Evolutionary conservation across 2,888 invertebrate species (phyloP), one percentile per base, ranked within the genome.

Genomic region (Rhamphomyia laevipes): DNA sequence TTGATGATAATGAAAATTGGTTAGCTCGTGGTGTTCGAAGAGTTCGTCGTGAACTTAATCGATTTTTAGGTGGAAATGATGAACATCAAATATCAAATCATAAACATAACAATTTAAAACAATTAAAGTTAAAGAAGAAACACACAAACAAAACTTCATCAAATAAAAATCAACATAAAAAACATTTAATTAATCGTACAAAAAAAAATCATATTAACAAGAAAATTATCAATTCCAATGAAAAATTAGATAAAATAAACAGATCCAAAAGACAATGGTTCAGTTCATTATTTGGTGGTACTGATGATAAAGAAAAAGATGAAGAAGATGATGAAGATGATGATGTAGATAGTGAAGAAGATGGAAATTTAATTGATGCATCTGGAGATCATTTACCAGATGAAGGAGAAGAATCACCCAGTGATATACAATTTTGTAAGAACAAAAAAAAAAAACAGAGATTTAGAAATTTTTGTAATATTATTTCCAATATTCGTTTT

Each of bases 31-130:
- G 65, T 31, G 61, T 67, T 2, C 60, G 59, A 16, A 62, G 67
- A 1, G 66, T 68, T 12, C 63, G 65, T 13, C 64, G 67, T 18
- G 64, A 66, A 30, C 54, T 67, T 15, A 58, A 55, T 1, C 61
- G 63, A 1, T 42, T 67, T 3, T 63, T 67, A 38, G 64, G 65
- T 15, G 57, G 51, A 31, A 50, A 50, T 7, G 57, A 52, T 11
- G 49, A 49, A 33, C 16, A 31, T 12, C 48, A 49, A 55, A 15
- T 3, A 9, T 15, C 15, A 37, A 37, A 16, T 16, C n/a, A 13
- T n/a, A 42, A 12, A 18, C 44, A 52, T 11, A 38, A 40, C 17
- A 44, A 18, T 5, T 2, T 6, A 12, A 53, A 47, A 18, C 35
- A 51, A 49, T 23, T 18, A 49, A 15, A 50, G 43, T 30, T 50